Conservation (phyloP, 2,113 vertebrate genomes). For the Hemiprocne comata region DNA sequence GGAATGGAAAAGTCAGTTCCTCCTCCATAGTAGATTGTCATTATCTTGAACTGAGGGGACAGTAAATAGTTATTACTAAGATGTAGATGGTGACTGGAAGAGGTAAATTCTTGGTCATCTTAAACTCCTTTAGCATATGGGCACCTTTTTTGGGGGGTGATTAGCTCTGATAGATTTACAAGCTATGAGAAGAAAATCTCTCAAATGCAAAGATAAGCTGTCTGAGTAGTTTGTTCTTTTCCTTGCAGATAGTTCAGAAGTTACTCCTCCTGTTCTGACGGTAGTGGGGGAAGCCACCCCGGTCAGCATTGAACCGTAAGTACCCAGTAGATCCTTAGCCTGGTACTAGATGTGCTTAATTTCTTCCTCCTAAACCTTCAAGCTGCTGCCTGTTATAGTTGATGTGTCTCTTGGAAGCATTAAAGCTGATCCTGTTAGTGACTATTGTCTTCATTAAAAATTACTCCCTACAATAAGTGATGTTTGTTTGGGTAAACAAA, state of each 20-base stretch:
- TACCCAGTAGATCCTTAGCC: constrained; percentile 22
- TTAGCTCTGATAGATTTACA: neutral
- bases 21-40: neutral
- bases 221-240: constrained; percentile 37
- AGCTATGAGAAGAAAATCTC: neutral
- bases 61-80: neutral
- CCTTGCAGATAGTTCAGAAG: constrained; percentile 89
- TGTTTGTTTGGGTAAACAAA: neutral
- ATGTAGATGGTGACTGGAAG: neutral
- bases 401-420: neutral
- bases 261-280: constrained; percentile 91
- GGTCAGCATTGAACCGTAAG: constrained; percentile 98
- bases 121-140: neutral
- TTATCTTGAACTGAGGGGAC: neutral
- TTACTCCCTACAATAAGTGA: neutral
- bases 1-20: neutral
- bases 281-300: constrained; percentile 93
- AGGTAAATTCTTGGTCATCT: neutral
- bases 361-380: neutral
- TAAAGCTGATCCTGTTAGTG: neutral
- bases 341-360: neutral
- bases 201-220: neutral
- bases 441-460: neutral
- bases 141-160: neutral
- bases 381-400: neutral